Percentiles rank a stretch among this genome's conserved stretches.
Conservation (phyloP, 2,113 vertebrate species). For the Cynocephalus volans region DNA sequence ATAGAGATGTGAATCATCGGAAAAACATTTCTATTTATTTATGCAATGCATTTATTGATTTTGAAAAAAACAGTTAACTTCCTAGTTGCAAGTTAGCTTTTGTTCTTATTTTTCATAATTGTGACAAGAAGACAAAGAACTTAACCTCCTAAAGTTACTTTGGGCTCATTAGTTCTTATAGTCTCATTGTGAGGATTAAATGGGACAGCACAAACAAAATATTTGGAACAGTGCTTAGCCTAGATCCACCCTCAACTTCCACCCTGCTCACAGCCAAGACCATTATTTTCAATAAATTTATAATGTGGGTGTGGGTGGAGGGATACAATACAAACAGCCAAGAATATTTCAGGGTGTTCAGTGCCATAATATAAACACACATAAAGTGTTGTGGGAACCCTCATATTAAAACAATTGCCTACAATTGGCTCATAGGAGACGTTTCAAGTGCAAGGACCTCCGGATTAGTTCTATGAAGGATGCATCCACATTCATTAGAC, state of each 20-base stretch:
- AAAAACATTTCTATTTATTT: background rate
- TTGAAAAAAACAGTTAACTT: background rate
- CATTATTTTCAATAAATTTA: background rate
- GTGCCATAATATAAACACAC: background rate
- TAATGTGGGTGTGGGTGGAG: rapidly evolving
- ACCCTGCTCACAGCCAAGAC: background rate
- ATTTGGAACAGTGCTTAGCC: background rate
- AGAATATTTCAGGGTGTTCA: background rate
- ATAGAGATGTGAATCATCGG: background rate
- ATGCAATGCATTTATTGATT: background rate
- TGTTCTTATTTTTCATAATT: background rate
- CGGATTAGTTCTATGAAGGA: background rate
- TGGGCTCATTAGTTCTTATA: background rate
- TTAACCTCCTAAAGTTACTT: background rate
- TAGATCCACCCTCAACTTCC: background rate
- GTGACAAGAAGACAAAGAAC: background rate
- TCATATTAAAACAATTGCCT: background rate
- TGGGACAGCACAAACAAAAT: background rate
- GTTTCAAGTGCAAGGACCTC: background rate
- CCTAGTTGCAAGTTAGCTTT: background rate
- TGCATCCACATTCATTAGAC: background rate
- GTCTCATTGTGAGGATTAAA: background rate
- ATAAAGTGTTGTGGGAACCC: background rate
- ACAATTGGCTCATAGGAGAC: background rate
- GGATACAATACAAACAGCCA: background rate